Conservation (phyloP, 30 jellyfish, hydroid and myxozoan species). For the Turritopsis rubra region DNA sequence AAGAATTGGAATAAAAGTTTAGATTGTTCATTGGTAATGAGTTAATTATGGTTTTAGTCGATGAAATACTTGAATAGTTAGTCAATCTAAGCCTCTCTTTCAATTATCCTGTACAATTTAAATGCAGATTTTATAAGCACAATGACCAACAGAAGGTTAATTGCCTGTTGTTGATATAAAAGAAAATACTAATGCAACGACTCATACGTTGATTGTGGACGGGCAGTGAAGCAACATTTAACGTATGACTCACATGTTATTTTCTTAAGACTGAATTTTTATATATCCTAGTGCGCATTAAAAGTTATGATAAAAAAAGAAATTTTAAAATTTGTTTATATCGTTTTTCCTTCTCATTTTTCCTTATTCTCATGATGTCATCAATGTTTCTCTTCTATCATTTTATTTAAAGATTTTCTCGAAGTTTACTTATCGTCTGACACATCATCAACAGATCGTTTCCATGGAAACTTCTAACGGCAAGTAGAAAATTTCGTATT, state of each 20-base stretch:
- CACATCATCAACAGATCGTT: no score
- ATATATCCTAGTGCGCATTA: neutral
- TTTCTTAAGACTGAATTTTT: neutral
- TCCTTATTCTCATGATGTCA: no score
- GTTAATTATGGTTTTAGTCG: neutral
- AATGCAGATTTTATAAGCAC: neutral
- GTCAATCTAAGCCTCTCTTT: neutral
- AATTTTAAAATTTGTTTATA: no score
- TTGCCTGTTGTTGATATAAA: neutral
- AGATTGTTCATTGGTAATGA: neutral
- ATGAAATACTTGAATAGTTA: neutral
- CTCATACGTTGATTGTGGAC: neutral
- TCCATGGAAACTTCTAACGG: no score
- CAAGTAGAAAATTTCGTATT: no score
- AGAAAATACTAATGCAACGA: neutral
- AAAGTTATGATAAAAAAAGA: no score
- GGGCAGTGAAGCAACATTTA: neutral
- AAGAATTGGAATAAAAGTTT: neutral
- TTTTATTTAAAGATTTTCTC: no score
- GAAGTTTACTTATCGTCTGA: no score
- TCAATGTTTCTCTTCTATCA: no score
- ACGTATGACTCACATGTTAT: neutral
- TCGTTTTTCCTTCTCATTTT: no score
- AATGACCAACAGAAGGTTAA: neutral
- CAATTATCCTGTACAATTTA: neutral